Evolutionary conservation across 2,888 invertebrate genomes (phyloP).

Genomic region (Cephus pulcher): DNA sequence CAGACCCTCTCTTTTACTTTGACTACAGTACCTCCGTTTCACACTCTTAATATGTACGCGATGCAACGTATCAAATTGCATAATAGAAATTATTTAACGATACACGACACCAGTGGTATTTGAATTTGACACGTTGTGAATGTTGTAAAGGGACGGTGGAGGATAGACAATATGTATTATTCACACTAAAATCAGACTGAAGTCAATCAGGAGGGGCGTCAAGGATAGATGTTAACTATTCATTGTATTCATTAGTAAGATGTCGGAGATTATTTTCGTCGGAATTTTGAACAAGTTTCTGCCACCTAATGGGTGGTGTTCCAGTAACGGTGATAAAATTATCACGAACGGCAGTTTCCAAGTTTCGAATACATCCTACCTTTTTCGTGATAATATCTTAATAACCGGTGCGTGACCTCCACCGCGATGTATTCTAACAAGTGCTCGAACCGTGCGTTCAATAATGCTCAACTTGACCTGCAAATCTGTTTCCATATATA

Average conservation of each 20-base stretch:
- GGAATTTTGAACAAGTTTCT: not conserved
- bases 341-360: not conserved
- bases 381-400: not conserved
- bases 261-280: not conserved
- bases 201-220: constrained; percentile 25
- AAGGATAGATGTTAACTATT: constrained; percentile 29
- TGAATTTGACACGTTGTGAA: not conserved
- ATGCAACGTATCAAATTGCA: not conserved
- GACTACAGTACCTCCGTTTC: not conserved
- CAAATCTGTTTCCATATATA: constrained; percentile 26
- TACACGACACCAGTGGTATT: not conserved
- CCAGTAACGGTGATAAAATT: not conserved
- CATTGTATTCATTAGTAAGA: constrained; percentile 31
- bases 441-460: constrained; percentile 14
- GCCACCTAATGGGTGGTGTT: not conserved
- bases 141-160: not conserved
- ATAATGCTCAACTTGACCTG: constrained; percentile 28
- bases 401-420: not conserved
- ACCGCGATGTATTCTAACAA: not conserved
- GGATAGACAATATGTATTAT: constrained; percentile 20
- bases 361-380: not conserved
- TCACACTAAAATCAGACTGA: constrained; percentile 30
- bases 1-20: not conserved
- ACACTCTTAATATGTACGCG: not conserved
- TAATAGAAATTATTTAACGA: not conserved